Evolutionary conservation across 2,113 vertebrate species (phyloP), one percentile per base, ranked within the genome.

Genomic region (Mesitornis unicolor): DNA sequence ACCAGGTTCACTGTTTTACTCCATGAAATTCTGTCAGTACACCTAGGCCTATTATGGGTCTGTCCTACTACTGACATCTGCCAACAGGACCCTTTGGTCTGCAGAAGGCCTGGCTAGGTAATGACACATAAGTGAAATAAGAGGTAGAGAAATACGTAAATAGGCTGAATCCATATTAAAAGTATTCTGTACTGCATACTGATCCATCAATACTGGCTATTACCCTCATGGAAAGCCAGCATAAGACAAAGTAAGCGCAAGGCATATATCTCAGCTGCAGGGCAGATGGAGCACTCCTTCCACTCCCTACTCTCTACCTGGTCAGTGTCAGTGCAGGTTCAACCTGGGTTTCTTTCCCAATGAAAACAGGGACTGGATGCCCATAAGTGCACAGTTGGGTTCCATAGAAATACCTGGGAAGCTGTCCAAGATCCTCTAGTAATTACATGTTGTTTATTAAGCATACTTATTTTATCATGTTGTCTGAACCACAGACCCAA

Each of bases 31-130:
- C 38, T 59, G 28, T 22, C 38, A 22, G 18, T 6, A 2, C 1
- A 9, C 12, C 36, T 31, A 47, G 10, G 3, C 16, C 1, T 1
- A 9, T 26, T 3, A 45, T 0, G 1, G 25, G 29, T 48, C 29
- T 4, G 19, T 45, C 42, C 35, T 21, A 43, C 13, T 21, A 9
- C 35, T 16, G 42, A 11, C 33, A 16, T 13, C 28, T 60, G 24
- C 35, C 36, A 11, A 15, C 31, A 61, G 1, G 1, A 28, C 21
- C 29, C 29, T 36, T 28, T 11, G 13, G 9, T 25, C n/a, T 42
- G 28, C 1, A 16, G 35, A 16, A 71, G 29, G 24, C 71, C 21
- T 56, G 36, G 33, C 21, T 16, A 16, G 15, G 36, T 42, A 73
- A 6, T 3, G 11, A 25, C 8, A 0, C 2, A 6, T 2, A 13